Evolutionary conservation across 1,140 invertebrate species (phyloP).

Genomic region (Elysia chlorotica): DNA sequence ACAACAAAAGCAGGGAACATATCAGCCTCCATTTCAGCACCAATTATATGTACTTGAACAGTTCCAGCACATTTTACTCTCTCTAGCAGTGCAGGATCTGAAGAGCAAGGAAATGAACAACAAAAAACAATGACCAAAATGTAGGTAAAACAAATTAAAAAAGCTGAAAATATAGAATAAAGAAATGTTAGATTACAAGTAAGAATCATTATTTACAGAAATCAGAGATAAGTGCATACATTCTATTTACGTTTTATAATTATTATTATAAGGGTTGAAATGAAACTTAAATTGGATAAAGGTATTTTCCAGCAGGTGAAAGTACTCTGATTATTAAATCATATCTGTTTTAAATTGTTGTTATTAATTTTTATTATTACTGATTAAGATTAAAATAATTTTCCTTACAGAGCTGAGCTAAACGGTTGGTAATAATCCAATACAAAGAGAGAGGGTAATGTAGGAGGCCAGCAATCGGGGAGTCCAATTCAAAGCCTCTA

Average conservation of each 20-base stretch:
- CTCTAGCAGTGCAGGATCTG: constrained; percentile 1
- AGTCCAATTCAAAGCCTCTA: constrained; percentile 36
- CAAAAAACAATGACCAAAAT: too few species aligned
- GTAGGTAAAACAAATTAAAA: too few species aligned
- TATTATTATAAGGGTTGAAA: too few species aligned
- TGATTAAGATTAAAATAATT: neutral
- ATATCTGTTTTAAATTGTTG: too few species aligned
- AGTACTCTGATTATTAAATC: too few species aligned
- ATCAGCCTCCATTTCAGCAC: constrained; percentile 42
- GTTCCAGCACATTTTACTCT: neutral
- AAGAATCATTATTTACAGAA: too few species aligned
- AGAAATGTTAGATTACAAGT: too few species aligned
- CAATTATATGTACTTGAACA: constrained; percentile 34
- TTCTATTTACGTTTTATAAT: too few species aligned
- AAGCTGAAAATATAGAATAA: neutral
- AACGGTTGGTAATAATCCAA: constrained; percentile 31
- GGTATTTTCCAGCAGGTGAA: too few species aligned
- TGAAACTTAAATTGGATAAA: too few species aligned
- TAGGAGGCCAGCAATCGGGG: constrained; percentile 37
- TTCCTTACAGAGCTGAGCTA: constrained; percentile 30
- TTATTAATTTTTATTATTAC: neutral
- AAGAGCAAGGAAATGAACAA: too few species aligned
- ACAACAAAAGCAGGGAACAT: constrained; percentile 37
- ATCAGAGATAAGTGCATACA: too few species aligned
- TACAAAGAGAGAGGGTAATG: constrained; percentile 40